These are phyloP conservation scores for Eulemur macaco DNA, from an alignment of 2,113 vertebrate genomes.

Conservation along the genomic window DNA sequence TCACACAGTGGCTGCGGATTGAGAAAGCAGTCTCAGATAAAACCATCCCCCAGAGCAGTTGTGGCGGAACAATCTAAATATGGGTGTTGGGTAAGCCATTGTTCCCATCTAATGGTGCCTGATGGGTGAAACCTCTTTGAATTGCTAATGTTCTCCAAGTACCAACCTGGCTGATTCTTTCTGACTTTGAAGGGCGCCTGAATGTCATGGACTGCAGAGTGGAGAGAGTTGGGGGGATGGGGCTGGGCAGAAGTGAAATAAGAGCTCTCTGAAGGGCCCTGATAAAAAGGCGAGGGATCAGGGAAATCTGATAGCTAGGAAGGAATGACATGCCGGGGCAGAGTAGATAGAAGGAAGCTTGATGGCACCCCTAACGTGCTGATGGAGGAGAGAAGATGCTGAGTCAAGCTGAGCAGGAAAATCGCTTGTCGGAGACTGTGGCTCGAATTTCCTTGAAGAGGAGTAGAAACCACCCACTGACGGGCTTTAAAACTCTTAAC, in stretches of 20 bases:
- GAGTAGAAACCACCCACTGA: neutral
- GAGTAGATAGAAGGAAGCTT: neutral
- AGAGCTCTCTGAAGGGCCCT: neutral
- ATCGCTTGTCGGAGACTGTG: neutral
- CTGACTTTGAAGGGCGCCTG: slow-evolving; percentile 25
- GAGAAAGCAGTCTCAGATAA: neutral
- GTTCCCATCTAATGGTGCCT: neutral
- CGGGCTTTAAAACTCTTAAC: neutral
- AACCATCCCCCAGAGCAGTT: neutral
- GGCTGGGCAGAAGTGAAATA: neutral
- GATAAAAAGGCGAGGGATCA: neutral
- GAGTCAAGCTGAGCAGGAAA: neutral
- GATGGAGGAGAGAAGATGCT: neutral
- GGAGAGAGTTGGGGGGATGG: neutral
- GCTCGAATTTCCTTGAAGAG: neutral
- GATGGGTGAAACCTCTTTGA: neutral
- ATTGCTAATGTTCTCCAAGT: neutral
- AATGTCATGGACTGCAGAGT: neutral
- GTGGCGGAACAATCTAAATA: neutral
- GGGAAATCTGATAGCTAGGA: neutral
- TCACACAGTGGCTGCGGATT: neutral
- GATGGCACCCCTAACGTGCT: neutral
- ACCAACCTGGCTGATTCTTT: neutral
- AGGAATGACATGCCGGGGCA: neutral
- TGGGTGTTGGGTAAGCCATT: neutral